These are phyloP conservation scores for Mastomys coucha DNA, from an alignment of 2,113 vertebrate genomes.

Conservation along the genomic window DNA sequence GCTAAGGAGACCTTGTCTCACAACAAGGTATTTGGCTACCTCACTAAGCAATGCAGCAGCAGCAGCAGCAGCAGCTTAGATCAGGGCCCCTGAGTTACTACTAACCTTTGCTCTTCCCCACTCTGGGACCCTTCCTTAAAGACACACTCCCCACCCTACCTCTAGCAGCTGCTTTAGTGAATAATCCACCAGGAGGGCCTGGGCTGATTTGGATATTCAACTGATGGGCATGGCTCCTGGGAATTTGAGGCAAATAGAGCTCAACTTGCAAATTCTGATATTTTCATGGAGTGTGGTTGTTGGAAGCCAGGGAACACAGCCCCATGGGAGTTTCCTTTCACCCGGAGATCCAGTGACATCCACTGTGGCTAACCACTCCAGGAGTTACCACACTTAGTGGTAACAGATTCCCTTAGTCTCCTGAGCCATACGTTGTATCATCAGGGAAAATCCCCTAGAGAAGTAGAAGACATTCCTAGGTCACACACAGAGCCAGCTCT, in stretches of 20 bases:
- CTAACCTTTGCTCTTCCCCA: background rate
- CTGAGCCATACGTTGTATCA: background rate
- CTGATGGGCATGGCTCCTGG: constrained; percentile 7
- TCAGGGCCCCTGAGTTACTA: background rate
- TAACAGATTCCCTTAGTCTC: background rate
- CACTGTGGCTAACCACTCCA: background rate
- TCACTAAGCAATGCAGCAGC: background rate
- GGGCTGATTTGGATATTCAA: constrained; percentile 69
- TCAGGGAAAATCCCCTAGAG: constrained; percentile 17
- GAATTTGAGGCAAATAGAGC: constrained; percentile 64
- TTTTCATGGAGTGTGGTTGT: constrained; percentile 41
- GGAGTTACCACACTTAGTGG: background rate
- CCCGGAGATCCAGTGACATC: background rate
- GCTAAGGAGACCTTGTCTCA: background rate
- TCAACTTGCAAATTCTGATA: constrained; percentile 72
- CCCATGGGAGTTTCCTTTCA: background rate
- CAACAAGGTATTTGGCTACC: background rate
- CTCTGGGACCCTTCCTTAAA: background rate
- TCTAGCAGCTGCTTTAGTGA: background rate
- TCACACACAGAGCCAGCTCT: background rate
- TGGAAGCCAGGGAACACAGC: background rate
- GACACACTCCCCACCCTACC: background rate
- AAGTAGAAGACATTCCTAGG: constrained; percentile 49
- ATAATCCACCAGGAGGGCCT: background rate
- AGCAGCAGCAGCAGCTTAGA: background rate